Percentiles rank a stretch among this genome's conserved stretches.
Evolutionary conservation across 2,888 invertebrate species (phyloP).

Genomic region (Rosalia funebris): DNA sequence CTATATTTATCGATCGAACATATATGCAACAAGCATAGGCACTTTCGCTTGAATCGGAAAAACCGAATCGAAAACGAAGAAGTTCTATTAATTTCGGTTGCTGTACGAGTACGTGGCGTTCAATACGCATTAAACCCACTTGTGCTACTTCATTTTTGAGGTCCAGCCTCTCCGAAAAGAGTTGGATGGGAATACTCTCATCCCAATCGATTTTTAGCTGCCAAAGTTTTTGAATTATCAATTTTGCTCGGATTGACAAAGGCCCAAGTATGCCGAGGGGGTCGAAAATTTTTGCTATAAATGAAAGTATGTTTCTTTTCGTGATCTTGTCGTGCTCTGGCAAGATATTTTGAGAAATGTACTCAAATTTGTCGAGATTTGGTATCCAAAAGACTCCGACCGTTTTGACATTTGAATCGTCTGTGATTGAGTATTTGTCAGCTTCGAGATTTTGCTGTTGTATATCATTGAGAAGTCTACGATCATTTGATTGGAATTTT

Average conservation of each 20-base stretch:
- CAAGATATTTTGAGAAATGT: background rate
- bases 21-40: background rate
- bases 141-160: background rate
- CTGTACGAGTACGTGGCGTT: background rate
- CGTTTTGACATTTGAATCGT: too few species aligned
- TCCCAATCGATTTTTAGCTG: conserved; percentile 16
- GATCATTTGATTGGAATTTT: too few species aligned
- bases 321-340: background rate
- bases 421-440: too few species aligned
- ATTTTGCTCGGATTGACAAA: background rate
- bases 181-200: conserved; percentile 11
- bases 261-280: background rate
- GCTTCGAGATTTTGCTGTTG: too few species aligned
- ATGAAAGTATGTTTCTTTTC: background rate
- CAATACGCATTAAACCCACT: background rate
- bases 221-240: conserved; percentile 25
- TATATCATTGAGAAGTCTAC: too few species aligned
- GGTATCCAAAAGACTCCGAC: too few species aligned
- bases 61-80: too few species aligned
- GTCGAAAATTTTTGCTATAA: background rate
- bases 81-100: background rate
- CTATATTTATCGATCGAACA: background rate
- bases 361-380: too few species aligned
- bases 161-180: background rate
- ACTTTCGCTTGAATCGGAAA: background rate